A percentile compares a stretch with the other conserved stretches of the same genome.
phyloP scores from a whole-genome alignment of 2,113 vertebrate genomes.

The Heterochromis multidens region DNA sequence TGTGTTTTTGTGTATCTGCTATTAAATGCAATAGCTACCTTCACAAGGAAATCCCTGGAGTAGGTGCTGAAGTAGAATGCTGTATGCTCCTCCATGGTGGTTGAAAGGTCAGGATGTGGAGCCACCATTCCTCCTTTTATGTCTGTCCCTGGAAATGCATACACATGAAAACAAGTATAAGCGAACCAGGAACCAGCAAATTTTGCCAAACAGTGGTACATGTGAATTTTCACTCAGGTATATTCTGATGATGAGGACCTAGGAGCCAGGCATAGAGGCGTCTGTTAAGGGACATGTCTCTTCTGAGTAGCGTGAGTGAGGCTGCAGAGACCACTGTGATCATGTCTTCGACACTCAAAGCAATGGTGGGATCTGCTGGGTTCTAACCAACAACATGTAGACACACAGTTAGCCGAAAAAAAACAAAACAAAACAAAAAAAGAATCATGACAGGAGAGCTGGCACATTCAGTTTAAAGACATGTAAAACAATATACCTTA shows the following conservation, averaged over 20 bases:
- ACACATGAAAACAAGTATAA: background rate
- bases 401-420: background rate
- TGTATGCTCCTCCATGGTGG: constrained; percentile 81
- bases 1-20: background rate
- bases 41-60: constrained; percentile 87
- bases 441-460: background rate
- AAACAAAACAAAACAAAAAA: background rate
- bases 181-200: background rate
- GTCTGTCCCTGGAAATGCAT: constrained; percentile 79
- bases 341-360: constrained; percentile 76
- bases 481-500: background rate
- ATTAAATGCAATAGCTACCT: constrained; percentile 73
- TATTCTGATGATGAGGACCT: constrained; percentile 70
- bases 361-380: constrained; percentile 68
- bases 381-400: constrained; percentile 71
- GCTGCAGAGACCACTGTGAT: constrained; percentile 84
- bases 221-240: background rate
- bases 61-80: constrained; percentile 89
- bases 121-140: constrained; percentile 87
- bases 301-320: constrained; percentile 86
- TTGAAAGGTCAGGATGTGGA: constrained; percentile 74
- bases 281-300: constrained; percentile 97
- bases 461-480: background rate
- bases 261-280: constrained; percentile 94
- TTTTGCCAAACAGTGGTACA: background rate